phyloP scores from a whole-genome alignment of 2,797 vertebrate genomes.

The Heteromormyrus szaboi region DNA sequence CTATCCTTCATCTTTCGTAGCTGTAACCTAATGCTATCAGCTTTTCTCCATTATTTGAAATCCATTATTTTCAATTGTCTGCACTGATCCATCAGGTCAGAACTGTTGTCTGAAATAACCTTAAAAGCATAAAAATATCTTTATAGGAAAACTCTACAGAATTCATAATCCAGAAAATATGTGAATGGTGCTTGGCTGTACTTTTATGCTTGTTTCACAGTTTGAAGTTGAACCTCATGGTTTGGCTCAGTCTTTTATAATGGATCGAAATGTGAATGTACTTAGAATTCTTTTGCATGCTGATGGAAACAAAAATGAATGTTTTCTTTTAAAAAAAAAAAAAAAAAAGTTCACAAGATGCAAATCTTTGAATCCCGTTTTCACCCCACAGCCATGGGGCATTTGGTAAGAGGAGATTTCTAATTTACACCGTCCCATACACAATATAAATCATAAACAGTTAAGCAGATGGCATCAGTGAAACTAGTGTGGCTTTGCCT shows the following conservation, averaged over 20 bases:
- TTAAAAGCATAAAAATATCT: slow-evolving; percentile 39
- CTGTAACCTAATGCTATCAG: slow-evolving; percentile 41
- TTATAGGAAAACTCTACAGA: slow-evolving; percentile 33
- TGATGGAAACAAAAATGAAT: slow-evolving; percentile 52
- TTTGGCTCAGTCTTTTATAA: slow-evolving; percentile 57
- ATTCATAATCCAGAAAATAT: slow-evolving; percentile 41
- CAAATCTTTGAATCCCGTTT: background rate
- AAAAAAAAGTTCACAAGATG: background rate
- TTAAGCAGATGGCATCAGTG: slow-evolving; percentile 39
- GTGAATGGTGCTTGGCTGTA: slow-evolving; percentile 48
- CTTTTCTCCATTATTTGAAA: slow-evolving; percentile 11
- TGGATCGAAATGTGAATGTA: slow-evolving; percentile 63
- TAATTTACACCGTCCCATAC: slow-evolving; percentile 25
- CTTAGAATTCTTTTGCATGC: slow-evolving; percentile 72
- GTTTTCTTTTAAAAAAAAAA: slow-evolving; percentile 30
- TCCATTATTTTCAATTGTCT: slow-evolving; percentile 11
- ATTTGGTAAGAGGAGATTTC: slow-evolving; percentile 16
- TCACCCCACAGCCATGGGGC: background rate
- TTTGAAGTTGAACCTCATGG: slow-evolving; percentile 47
- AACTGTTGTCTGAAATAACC: slow-evolving; percentile 32
- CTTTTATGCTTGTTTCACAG: slow-evolving; percentile 46
- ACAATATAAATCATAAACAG: slow-evolving; percentile 13
- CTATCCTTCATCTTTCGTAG: slow-evolving; percentile 29
- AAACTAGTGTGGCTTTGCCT: slow-evolving; percentile 29
- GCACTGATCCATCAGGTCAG: slow-evolving; percentile 33